These are phyloP conservation scores for Anabacerthia variegaticeps DNA, from an alignment of 2,797 vertebrate genomes.

Conservation along the genomic window DNA sequence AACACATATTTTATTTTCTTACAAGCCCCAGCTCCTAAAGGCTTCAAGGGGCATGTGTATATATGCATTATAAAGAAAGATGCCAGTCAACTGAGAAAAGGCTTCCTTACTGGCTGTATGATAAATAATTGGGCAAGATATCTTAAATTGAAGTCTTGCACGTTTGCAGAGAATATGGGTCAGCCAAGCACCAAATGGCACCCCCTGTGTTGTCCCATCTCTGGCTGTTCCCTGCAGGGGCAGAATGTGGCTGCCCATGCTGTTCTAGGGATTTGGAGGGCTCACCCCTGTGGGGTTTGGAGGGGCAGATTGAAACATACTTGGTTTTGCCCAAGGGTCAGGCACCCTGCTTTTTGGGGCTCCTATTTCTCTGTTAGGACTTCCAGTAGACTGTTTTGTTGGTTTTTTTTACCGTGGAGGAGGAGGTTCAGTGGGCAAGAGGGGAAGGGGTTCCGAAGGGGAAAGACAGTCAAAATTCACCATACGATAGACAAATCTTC, in stretches of 20 bases:
- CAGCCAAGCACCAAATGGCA: neutral
- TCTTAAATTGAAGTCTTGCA: neutral
- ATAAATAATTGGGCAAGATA: neutral
- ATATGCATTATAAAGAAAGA: slow-evolving; percentile 9
- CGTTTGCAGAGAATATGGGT: neutral
- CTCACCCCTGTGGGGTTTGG: neutral
- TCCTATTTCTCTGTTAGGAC: neutral
- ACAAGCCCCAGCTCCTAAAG: slow-evolving; percentile 69
- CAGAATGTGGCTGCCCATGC: neutral
- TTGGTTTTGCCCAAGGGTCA: neutral
- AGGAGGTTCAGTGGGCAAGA: neutral
- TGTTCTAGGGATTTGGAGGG: neutral
- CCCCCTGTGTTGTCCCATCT: neutral
- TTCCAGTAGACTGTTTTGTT: slow-evolving; percentile 30
- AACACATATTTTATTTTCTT: slow-evolving; percentile 80
- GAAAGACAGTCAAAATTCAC: slow-evolving; percentile 68
- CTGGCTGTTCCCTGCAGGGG: neutral
- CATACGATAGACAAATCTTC: slow-evolving; percentile 69
- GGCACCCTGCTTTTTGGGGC: accelerated
- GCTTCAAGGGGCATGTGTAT: slow-evolving; percentile 36
- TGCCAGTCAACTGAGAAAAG: neutral
- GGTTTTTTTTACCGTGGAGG: slow-evolving; percentile 11
- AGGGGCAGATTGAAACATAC: neutral
- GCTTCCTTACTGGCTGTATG: neutral
- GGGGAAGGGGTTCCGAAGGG: neutral